Percentiles rank a stretch among this genome's conserved stretches.
Conservation (phyloP, 2,797 vertebrate species). For the Numenius phaeopus region DNA sequence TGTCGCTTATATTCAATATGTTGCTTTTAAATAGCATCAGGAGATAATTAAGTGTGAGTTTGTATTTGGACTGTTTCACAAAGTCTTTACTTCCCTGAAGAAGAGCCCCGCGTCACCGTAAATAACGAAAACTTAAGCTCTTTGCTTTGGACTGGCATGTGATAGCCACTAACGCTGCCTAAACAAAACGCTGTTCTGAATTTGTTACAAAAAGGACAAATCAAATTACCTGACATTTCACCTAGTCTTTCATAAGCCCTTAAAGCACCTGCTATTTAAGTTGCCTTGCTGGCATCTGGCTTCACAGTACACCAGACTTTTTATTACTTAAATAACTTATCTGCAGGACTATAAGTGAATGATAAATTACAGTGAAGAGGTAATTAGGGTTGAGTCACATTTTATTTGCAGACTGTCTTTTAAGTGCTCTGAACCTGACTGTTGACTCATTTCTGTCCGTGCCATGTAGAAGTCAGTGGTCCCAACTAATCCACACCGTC, state of each 20-base stretch:
- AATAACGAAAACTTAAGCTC: background rate
- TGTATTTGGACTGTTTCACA: background rate
- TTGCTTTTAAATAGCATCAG: background rate
- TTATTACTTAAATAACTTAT: constrained; percentile 28
- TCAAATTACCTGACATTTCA: background rate
- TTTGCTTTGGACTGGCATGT: background rate
- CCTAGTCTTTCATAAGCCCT: background rate
- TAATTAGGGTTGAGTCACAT: constrained; percentile 29
- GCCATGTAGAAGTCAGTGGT: background rate
- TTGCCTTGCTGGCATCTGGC: constrained; percentile 14
- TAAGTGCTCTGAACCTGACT: background rate
- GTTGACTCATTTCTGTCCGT: background rate
- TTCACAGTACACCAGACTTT: background rate
- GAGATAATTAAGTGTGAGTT: background rate
- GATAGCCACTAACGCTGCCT: background rate
- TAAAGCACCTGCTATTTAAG: background rate
- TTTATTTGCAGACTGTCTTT: constrained; percentile 19
- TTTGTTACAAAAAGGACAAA: background rate
- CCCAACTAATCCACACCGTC: background rate
- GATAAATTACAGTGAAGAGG: constrained; percentile 2
- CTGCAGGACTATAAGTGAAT: constrained; percentile 1
- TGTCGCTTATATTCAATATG: background rate
- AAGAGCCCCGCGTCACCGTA: background rate
- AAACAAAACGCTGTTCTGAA: background rate
- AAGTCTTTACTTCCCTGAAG: background rate